phyloP scores from a whole-genome alignment of 2,797 vertebrate genomes.

The Mionectes olivaceus region DNA sequence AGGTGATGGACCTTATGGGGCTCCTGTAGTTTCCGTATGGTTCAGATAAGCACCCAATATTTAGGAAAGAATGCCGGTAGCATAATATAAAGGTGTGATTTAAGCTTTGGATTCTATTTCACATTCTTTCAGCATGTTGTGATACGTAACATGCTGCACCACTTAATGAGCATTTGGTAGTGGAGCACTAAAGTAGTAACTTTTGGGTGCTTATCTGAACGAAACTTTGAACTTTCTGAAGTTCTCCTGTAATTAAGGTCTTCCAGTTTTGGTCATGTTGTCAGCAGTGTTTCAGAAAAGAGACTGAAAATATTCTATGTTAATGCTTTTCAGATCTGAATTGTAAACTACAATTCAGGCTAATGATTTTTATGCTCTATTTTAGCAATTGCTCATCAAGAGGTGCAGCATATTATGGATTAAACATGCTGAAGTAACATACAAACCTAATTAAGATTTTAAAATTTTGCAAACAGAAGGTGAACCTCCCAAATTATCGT shows the following conservation, averaged over 20 bases:
- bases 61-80: constrained; percentile 8
- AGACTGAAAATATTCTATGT: background rate
- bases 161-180: constrained; percentile 42
- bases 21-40: constrained; percentile 1
- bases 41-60: constrained; percentile 61
- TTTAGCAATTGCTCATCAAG: constrained; percentile 67
- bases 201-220: constrained; percentile 67
- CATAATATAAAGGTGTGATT: background rate
- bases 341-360: background rate
- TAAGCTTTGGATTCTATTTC: background rate
- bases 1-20: background rate
- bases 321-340: constrained; percentile 8
- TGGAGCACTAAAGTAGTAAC: background rate
- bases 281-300: background rate
- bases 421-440: background rate
- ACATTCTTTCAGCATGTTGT: constrained; percentile 25
- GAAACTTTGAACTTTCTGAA: constrained; percentile 18
- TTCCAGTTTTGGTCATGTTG: background rate
- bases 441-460: background rate
- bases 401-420: constrained; percentile 55
- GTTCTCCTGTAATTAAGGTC: background rate
- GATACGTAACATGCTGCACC: constrained; percentile 20
- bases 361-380: constrained; percentile 9
- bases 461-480: background rate
- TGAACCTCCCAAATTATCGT: background rate